Evolutionary conservation across 2,888 invertebrate species (phyloP).

Genomic region (Agonopterix heracliana): DNA sequence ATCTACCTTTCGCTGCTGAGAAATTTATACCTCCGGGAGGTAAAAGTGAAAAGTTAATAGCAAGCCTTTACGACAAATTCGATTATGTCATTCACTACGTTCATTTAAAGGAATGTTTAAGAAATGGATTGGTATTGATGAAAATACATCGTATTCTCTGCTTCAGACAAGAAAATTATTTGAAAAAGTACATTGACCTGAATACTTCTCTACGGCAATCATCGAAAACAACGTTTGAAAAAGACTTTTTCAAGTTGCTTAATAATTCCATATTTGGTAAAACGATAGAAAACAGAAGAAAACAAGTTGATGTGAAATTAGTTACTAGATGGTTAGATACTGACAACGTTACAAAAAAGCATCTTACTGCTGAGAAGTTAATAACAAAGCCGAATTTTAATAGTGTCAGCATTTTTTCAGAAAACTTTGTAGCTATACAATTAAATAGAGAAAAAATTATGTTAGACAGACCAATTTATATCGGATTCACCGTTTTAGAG

Average conservation of each 20-base stretch:
- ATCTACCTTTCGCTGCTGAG: background rate
- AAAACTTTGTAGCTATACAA: slow-evolving; percentile 11
- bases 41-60: slow-evolving; percentile 7
- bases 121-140: slow-evolving; percentile 18
- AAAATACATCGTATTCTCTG: slow-evolving; percentile 23
- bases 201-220: too few relatives aligned
- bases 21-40: slow-evolving; percentile 4
- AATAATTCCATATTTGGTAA: background rate
- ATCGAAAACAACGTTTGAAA: too few relatives aligned
- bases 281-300: too few relatives aligned
- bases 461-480: slow-evolving; percentile 9
- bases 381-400: slow-evolving; percentile 14
- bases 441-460: slow-evolving; percentile 1
- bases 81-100: slow-evolving; percentile 29
- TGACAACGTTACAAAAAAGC: slow-evolving; percentile 9
- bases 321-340: background rate
- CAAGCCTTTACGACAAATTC: slow-evolving; percentile 21
- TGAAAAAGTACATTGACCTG: slow-evolving; percentile 23
- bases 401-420: slow-evolving; percentile 6
- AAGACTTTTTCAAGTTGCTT: background rate
- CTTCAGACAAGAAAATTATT: slow-evolving; percentile 24
- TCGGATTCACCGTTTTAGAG: slow-evolving; percentile 10
- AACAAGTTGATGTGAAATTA: too few relatives aligned
- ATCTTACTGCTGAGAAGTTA: slow-evolving; percentile 2
- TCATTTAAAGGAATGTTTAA: slow-evolving; percentile 24